Evolutionary conservation across 2,888 invertebrate genomes (phyloP).

Genomic region (Temnothorax unifasciatus): DNA sequence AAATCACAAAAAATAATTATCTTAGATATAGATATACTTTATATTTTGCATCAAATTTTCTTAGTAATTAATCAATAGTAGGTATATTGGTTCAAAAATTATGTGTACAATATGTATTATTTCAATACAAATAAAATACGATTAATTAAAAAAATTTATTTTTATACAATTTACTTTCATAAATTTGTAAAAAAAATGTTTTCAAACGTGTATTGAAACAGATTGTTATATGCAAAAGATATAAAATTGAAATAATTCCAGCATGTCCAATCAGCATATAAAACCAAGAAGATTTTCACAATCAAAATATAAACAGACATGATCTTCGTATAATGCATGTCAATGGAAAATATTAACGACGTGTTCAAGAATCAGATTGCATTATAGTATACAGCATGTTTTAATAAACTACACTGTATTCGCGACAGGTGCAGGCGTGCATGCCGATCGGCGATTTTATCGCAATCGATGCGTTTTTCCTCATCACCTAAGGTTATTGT

Average conservation of each 20-base stretch:
- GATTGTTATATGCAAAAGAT: neutral
- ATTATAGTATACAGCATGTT: neutral
- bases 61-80: neutral
- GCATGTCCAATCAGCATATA: neutral
- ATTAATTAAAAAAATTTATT: neutral
- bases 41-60: neutral
- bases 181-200: neutral
- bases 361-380: neutral
- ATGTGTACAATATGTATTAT: neutral
- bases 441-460: slow-evolving; percentile 7
- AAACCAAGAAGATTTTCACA: neutral
- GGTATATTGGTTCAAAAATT: neutral
- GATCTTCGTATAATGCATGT: neutral
- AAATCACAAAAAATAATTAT: neutral
- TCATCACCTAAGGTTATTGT: slow-evolving; percentile 36
- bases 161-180: neutral
- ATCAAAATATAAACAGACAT: neutral
- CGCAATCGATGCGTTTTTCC: slow-evolving; percentile 13
- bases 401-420: slow-evolving; percentile 1
- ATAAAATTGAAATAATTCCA: slow-evolving; percentile 1
- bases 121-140: neutral
- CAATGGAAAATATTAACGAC: neutral
- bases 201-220: neutral
- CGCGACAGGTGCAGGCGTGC: neutral
- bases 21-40: neutral